These are phyloP conservation scores for Alcedo quadribrachys DNA, from an alignment of 2,797 vertebrate genomes.

Conservation along the genomic window DNA sequence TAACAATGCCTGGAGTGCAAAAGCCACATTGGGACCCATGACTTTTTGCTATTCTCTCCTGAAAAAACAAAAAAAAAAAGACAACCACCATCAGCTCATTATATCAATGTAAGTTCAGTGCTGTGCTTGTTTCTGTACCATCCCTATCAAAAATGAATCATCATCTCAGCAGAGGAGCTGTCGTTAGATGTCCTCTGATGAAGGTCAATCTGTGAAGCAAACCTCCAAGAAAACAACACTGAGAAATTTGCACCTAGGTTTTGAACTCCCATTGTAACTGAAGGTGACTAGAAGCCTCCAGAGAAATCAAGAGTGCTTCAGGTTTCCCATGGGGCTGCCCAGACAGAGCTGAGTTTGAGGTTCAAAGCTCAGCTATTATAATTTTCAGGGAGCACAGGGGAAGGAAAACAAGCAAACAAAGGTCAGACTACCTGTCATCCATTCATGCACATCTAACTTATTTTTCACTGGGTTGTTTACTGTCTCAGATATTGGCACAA, in stretches of 20 bases:
- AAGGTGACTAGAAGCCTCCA: neutral
- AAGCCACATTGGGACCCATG: slow-evolving; percentile 98
- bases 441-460: neutral
- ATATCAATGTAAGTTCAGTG: neutral
- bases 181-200: neutral
- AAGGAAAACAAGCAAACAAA: neutral
- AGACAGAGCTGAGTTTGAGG: neutral
- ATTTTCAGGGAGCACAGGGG: neutral
- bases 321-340: neutral
- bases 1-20: slow-evolving; percentile 95
- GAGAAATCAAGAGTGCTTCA: neutral
- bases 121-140: neutral
- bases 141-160: neutral
- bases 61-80: neutral
- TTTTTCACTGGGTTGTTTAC: neutral
- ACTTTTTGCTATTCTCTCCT: slow-evolving; percentile 91
- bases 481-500: neutral
- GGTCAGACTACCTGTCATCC: neutral
- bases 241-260: neutral
- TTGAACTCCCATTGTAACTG: neutral
- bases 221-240: neutral
- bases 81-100: neutral
- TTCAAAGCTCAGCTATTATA: neutral
- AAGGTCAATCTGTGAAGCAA: neutral
- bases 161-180: neutral